A percentile compares a stretch with the other conserved stretches of the same genome.
These are phyloP conservation scores for Ceramica pisi DNA, from an alignment of 2,888 invertebrate genomes.

Conservation along the genomic window DNA sequence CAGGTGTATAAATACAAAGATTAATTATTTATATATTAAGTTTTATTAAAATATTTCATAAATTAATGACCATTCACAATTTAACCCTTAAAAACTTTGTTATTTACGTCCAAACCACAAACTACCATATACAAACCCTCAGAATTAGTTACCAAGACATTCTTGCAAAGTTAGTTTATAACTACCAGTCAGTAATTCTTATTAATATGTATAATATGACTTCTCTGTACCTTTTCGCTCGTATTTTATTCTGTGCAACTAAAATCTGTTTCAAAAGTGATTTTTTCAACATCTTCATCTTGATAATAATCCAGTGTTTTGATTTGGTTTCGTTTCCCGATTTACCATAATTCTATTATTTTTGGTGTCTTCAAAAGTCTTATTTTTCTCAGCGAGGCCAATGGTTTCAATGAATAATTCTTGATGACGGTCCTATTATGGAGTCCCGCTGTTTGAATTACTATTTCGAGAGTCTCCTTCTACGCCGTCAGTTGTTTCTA, in stretches of 20 bases:
- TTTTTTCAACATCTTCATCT: constrained; percentile 1
- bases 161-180: constrained; percentile 46
- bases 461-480: constrained; percentile 64
- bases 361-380: constrained; percentile 18
- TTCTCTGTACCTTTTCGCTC: constrained; percentile 47
- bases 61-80: constrained; percentile 10
- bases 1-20: constrained; percentile 35
- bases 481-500: constrained; percentile 69
- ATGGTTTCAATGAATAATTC: neutral
- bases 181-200: constrained; percentile 37
- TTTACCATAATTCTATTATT: neutral
- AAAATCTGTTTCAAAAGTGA: constrained; percentile 15
- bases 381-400: neutral
- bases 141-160: constrained; percentile 51
- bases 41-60: constrained; percentile 25
- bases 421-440: constrained; percentile 6
- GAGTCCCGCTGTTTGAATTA: constrained; percentile 7
- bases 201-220: constrained; percentile 2
- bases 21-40: neutral
- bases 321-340: neutral
- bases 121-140: constrained; percentile 39
- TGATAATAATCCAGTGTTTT: neutral
- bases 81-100: constrained; percentile 1
- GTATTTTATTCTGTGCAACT: constrained; percentile 5
- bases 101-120: constrained; percentile 18